phyloP scores from a whole-genome alignment of 2,888 invertebrate species.

The Dexiosoma caninum region DNA sequence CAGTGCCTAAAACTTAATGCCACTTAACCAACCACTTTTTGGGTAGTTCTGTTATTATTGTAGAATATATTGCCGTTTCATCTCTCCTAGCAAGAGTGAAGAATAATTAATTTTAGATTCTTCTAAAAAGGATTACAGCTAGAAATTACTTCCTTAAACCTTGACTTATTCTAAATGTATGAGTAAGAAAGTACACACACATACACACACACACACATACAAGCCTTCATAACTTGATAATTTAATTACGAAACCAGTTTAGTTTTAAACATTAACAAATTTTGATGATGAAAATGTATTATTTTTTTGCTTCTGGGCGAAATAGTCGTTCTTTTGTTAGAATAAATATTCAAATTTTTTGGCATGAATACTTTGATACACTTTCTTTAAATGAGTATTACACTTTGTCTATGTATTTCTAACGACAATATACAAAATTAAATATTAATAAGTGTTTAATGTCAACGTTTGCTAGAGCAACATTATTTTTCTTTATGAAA shows the following conservation, averaged over 20 bases:
- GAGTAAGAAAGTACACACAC: background rate
- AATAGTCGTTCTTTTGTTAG: background rate
- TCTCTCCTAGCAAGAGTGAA: too few species aligned
- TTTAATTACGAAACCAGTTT: background rate
- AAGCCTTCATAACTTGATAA: too few species aligned
- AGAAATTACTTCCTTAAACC: background rate
- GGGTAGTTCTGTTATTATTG: too few species aligned
- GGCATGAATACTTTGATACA: background rate
- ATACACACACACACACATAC: too few species aligned
- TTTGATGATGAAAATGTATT: background rate
- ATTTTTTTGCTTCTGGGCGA: background rate
- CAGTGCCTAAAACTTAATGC: too few species aligned
- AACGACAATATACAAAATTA: slow-evolving; percentile 26
- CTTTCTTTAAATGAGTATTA: background rate
- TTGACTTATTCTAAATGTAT: too few species aligned
- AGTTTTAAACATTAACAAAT: background rate
- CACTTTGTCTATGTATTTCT: background rate
- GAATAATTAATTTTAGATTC: too few species aligned
- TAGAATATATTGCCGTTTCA: too few species aligned
- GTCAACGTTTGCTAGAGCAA: slow-evolving; percentile 26
- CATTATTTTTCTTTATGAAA: slow-evolving; percentile 28
- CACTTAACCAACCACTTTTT: too few species aligned
- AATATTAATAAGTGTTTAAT: slow-evolving; percentile 44
- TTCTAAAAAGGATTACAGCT: background rate
- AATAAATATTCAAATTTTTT: background rate